These are phyloP conservation scores for Empidonax alnorum DNA, from an alignment of 2,113 vertebrate genomes.

Conservation along the genomic window DNA sequence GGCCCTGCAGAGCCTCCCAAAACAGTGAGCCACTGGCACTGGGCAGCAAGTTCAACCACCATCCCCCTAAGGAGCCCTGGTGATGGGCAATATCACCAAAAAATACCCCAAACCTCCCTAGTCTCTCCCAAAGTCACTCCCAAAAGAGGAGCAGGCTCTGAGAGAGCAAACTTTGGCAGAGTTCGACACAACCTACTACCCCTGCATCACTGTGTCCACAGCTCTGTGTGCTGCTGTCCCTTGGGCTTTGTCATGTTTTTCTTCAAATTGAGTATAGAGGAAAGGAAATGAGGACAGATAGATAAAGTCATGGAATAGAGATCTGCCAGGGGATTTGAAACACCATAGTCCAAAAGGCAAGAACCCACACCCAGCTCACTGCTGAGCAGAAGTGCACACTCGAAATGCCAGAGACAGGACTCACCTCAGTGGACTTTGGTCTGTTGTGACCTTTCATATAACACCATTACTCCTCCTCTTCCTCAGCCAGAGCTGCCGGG, in stretches of 20 bases:
- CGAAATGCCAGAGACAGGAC: not conserved
- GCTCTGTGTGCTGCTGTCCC: not conserved
- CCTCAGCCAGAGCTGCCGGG: not conserved
- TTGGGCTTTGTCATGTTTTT: not conserved
- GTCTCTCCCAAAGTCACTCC: not conserved
- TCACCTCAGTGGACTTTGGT: not conserved
- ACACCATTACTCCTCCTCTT: not conserved
- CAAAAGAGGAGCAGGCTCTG: not conserved
- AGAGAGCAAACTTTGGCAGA: not conserved
- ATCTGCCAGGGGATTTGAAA: not conserved
- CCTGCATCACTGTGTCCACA: rapidly evolving
- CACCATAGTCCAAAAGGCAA: not conserved
- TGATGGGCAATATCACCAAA: not conserved
- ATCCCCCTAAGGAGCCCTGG: not conserved
- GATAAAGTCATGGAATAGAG: not conserved
- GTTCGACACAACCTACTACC: not conserved
- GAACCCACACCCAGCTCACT: not conserved
- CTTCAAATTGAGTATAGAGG: not conserved
- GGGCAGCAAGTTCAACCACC: not conserved
- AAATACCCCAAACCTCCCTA: not conserved
- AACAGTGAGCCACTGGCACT: not conserved
- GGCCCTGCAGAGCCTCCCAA: not conserved
- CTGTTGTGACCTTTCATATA: not conserved
- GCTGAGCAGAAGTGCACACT: not conserved
- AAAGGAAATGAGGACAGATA: not conserved